Percentiles rank a stretch among this genome's conserved stretches.
phyloP scores from a whole-genome alignment of 2,113 vertebrate genomes.

The Nansenia antarctica region DNA sequence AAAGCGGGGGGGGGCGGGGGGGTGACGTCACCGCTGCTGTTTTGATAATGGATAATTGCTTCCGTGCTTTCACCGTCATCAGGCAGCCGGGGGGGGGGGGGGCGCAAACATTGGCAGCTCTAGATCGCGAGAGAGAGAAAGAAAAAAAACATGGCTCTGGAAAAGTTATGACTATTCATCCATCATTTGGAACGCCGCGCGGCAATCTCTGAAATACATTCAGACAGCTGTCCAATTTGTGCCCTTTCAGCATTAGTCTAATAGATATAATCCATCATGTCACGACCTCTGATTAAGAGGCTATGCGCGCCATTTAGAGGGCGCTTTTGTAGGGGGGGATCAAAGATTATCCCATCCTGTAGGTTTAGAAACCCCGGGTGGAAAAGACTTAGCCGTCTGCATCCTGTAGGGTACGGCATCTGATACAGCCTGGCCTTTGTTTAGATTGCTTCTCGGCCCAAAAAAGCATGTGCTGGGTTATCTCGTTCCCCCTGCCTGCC shows the following conservation, averaged over 20 bases:
- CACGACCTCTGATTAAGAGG: constrained; percentile 64
- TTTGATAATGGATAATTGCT: constrained; percentile 74
- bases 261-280: constrained; percentile 69
- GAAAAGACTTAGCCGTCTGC: constrained; percentile 32
- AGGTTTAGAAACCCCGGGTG: constrained; percentile 56
- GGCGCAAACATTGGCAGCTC: constrained; percentile 40
- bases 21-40: constrained; percentile 63
- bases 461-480: constrained; percentile 20
- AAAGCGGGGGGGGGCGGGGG: too few relatives aligned
- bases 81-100: not conserved
- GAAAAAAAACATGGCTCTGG: not conserved
- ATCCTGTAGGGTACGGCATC: too few relatives aligned
- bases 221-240: constrained; percentile 50
- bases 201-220: constrained; percentile 38
- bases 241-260: constrained; percentile 61
- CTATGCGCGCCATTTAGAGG: constrained; percentile 54
- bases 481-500: constrained; percentile 19
- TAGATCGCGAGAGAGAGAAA: constrained; percentile 32
- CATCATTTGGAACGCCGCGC: constrained; percentile 55
- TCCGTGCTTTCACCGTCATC: constrained; percentile 62
- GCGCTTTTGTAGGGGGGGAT: not conserved
- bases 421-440: constrained; percentile 3
- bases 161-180: constrained; percentile 60
- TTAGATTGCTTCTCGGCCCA: constrained; percentile 25
- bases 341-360: constrained; percentile 63